Conservation (phyloP, 2,888 invertebrate species). For the Apamea sordens region DNA sequence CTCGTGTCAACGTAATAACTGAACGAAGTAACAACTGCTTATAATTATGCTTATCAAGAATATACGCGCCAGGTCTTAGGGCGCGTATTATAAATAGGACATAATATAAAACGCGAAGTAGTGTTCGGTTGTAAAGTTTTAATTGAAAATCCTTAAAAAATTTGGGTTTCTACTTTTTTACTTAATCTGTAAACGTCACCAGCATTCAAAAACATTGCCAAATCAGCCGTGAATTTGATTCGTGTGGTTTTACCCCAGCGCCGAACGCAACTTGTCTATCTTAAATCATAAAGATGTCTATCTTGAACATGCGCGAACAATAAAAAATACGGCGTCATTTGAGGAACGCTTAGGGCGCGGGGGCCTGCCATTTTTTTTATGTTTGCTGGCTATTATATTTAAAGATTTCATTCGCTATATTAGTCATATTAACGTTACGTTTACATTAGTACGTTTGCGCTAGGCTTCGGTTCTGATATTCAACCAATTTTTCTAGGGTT, state of each 20-base stretch:
- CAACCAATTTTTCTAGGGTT: background rate
- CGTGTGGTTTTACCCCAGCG: background rate
- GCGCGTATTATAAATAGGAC: background rate
- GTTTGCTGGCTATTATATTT: background rate
- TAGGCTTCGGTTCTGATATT: background rate
- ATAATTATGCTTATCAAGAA: no score
- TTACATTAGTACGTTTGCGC: background rate
- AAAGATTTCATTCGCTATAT: background rate
- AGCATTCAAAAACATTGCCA: background rate
- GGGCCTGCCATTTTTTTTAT: background rate
- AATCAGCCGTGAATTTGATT: background rate
- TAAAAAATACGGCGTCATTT: background rate
- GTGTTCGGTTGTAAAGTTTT: background rate
- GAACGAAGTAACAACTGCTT: no score
- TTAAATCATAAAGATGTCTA: background rate
- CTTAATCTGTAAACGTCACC: background rate
- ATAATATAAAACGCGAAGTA: background rate
- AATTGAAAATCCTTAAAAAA: no score
- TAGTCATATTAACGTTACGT: background rate
- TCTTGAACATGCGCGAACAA: background rate
- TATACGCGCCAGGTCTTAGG: no score
- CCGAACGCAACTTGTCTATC: background rate
- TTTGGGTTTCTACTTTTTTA: background rate
- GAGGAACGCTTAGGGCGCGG: background rate
- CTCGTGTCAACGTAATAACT: no score